Base-by-base conservation (phyloP, 2,888 invertebrate species). In the Leptopterna dolabrata region DNA sequence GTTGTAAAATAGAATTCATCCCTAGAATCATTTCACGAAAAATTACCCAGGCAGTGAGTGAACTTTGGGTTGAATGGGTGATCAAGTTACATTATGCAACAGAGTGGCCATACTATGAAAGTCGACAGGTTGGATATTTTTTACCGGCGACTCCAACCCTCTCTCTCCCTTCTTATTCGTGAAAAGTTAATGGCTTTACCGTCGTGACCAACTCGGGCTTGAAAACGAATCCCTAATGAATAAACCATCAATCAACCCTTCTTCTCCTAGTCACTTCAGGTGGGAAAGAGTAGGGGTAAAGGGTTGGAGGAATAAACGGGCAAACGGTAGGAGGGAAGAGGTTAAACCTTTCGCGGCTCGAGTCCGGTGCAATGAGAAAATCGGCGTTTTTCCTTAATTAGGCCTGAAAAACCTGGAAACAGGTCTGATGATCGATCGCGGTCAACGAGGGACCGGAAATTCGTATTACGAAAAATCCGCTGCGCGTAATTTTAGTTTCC, bases 141-240 rank as follows among this genome's bases (percentile, higher is more conserved):
- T 63, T 63, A n/a, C 7, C 11, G n/a, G 51, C 63, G 63, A 27
- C 36, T 19, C 16, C 41, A 7, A 14, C 73, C 19, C 36, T 36
- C 73, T 16, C 73, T 73, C 19, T 30, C 36, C 36, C 73, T 30
- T 36, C 73, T 73, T 73, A 73, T 73, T 73, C 73, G 73, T 73
- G 73, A 73, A 73, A 73, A 30, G 73, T 73, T 73, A 73, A 73
- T 73, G 73, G 73, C 73, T 73, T 73, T 19, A 41, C 73, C 73
- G 36, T 36, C 73, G 36, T 41, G 73, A 73, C 73, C 41, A 73
- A 73, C 36, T 73, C 78, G 78, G 63, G 78, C 78, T 78, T 78
- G 78, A 78, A 78, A 78, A 78, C 78, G 78, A 78, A 78, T 78
- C 78, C 78, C 45, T 78, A 78, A 78, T 78, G 78, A 78, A 78